These are phyloP conservation scores for Rynchops niger DNA, from an alignment of 2,113 vertebrate species.

Conservation along the genomic window DNA sequence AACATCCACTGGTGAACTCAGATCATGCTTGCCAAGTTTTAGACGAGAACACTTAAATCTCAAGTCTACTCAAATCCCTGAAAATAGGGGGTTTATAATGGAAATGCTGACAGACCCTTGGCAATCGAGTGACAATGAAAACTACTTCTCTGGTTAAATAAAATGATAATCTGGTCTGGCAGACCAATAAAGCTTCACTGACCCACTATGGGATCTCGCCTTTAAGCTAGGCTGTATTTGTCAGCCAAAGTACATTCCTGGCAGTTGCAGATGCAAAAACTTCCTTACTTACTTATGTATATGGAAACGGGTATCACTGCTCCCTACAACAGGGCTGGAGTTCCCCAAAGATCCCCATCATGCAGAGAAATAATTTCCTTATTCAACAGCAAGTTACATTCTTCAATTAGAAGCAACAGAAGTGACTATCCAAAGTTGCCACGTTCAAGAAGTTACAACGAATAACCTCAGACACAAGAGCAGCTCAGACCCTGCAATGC, in stretches of 20 bases:
- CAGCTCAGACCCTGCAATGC: not conserved
- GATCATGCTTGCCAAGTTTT: conserved; percentile 60
- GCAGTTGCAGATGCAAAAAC: not conserved
- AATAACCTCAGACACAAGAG: not conserved
- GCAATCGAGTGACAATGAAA: conserved; percentile 63
- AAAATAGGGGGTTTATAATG: conserved; percentile 76
- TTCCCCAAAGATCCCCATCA: not conserved
- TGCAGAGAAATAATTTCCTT: not conserved
- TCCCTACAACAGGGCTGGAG: not conserved
- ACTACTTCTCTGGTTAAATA: conserved; percentile 44
- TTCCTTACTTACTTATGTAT: not conserved
- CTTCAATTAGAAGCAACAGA: not conserved
- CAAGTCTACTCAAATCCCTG: conserved; percentile 66
- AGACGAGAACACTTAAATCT: conserved; percentile 46
- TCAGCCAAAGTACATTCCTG: conserved; percentile 1
- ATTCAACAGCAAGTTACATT: not conserved
- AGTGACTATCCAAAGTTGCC: not conserved
- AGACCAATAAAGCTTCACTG: conserved; percentile 42
- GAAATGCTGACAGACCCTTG: conserved; percentile 70
- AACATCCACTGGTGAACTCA: conserved; percentile 63
- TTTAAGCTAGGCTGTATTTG: not conserved
- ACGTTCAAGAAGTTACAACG: not conserved
- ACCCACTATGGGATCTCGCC: not conserved
- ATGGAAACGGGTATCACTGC: not conserved
- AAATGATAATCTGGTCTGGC: conserved; percentile 60